Evolutionary conservation across 2,888 invertebrate genomes (phyloP).

Genomic region (Heliconius cydno): DNA sequence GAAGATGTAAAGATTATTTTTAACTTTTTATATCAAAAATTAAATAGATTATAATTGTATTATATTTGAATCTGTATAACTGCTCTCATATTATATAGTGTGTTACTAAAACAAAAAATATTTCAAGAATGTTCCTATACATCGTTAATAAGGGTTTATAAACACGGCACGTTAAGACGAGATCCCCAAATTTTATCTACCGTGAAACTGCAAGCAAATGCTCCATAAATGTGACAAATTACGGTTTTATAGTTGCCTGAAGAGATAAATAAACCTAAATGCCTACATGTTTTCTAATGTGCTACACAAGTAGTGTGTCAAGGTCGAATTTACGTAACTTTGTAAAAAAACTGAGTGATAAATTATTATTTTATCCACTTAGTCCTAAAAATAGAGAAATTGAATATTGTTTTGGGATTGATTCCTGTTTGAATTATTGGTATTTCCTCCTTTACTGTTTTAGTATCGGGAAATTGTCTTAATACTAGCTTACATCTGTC

Average conservation of each 20-base stretch:
- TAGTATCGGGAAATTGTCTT: not conserved
- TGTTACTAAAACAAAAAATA: not conserved
- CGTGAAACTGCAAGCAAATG: conserved; percentile 41
- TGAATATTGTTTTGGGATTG: too few species aligned
- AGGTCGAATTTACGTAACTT: not conserved
- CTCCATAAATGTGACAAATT: conserved; percentile 41
- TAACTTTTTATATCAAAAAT: too few species aligned
- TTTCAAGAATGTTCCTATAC: not conserved
- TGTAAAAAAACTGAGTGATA: not conserved
- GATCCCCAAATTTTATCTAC: conserved; percentile 34
- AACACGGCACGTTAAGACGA: conserved; percentile 4
- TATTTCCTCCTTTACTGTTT: too few species aligned
- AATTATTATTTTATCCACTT: not conserved
- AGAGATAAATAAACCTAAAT: conserved; percentile 35
- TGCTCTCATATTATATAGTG: not conserved
- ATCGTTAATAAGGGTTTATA: conserved; percentile 12
- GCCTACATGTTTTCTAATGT: conserved; percentile 5
- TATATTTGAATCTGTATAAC: not conserved
- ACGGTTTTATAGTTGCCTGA: conserved; percentile 35
- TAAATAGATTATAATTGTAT: too few species aligned
- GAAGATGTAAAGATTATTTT: too few species aligned
- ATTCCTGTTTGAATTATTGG: too few species aligned
- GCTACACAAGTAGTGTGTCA: not conserved
- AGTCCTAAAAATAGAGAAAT: not conserved
- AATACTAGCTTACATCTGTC: not conserved